Conservation (phyloP, 2,888 invertebrate genomes). For the Rotaria sp. region DNA sequence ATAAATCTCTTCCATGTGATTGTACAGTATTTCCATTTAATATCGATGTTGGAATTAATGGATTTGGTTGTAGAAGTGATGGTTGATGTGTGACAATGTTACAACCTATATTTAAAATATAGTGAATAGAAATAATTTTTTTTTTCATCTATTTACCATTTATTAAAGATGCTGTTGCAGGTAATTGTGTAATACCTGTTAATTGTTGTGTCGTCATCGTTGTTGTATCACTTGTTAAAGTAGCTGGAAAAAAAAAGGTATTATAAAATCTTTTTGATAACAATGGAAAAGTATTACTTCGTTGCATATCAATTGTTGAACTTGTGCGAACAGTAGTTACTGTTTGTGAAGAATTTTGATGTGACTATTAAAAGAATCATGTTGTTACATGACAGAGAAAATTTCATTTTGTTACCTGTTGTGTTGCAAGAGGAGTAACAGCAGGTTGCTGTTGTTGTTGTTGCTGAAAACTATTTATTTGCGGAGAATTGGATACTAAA, state of each 20-base stretch:
- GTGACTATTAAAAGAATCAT: neutral
- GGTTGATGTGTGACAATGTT: neutral
- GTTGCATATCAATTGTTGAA: neutral
- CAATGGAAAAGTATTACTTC: neutral
- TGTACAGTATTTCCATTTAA: neutral
- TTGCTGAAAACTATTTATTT: neutral
- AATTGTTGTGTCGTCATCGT: constrained; percentile 1
- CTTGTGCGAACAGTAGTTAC: neutral
- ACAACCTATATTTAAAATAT: neutral
- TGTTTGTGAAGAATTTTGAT: neutral
- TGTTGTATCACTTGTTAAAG: neutral
- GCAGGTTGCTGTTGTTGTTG: neutral
- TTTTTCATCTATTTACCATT: neutral
- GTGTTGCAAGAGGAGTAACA: neutral
- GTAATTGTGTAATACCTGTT: neutral
- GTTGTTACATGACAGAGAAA: neutral
- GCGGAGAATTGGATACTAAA: neutral
- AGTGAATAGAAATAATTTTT: neutral
- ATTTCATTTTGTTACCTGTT: neutral
- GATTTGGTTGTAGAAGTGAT: neutral
- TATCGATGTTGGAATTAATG: neutral
- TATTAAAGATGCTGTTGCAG: neutral
- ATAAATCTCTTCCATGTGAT: neutral
- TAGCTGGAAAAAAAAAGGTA: neutral
- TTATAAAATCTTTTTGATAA: neutral